phyloP scores from a whole-genome alignment of 23 tunicate species.

The Ciona savignyi region DNA sequence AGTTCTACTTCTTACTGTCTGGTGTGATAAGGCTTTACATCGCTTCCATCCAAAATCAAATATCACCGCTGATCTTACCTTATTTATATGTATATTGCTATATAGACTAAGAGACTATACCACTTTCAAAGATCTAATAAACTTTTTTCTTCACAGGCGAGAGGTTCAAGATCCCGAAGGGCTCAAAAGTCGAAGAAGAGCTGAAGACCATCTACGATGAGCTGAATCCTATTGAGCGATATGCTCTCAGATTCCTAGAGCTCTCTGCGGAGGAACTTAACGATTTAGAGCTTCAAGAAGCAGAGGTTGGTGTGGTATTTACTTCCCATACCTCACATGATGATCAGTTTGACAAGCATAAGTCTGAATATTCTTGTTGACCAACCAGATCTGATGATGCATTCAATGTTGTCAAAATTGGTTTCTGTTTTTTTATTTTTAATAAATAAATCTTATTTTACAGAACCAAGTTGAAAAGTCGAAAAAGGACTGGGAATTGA shows the following conservation, averaged over 20 bases:
- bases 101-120: too few relatives aligned
- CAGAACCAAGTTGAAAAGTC: constrained; percentile 65
- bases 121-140: neutral
- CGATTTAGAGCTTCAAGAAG: constrained; percentile 51
- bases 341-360: constrained; percentile 10
- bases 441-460: neutral
- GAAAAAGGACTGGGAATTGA: constrained; percentile 86
- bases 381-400: neutral
- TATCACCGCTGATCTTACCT: too few relatives aligned
- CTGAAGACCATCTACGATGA: constrained; percentile 63
- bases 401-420: neutral
- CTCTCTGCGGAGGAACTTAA: constrained; percentile 45
- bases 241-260: constrained; percentile 67
- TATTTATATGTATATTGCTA: too few relatives aligned
- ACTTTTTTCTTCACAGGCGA: neutral
- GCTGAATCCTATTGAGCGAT: constrained; percentile 65
- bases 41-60: too few relatives aligned
- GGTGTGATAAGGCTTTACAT: too few relatives aligned
- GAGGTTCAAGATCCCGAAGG: constrained; percentile 36
- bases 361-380: neutral
- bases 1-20: neutral
- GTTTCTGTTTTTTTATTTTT: neutral
- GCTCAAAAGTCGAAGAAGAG: constrained; percentile 51
- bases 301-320: constrained; percentile 39
- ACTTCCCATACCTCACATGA: too few relatives aligned